Base-by-base conservation (phyloP, 2,113 vertebrate species). In the Gambusia holbrooki region DNA sequence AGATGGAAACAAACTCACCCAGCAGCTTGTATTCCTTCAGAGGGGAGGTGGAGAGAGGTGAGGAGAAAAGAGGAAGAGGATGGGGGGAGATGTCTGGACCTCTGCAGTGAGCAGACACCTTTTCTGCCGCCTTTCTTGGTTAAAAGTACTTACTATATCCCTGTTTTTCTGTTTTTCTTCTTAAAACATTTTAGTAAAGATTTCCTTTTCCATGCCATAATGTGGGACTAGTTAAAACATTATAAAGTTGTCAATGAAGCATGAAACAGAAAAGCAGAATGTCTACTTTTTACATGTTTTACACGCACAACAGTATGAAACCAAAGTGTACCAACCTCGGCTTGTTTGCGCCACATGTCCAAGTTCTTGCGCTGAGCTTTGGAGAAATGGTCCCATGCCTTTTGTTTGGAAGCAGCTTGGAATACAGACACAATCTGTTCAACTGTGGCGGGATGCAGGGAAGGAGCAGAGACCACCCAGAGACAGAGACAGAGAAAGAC, bases 321-420 rank as follows among this genome's bases (percentile, higher is more conserved):
- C 64, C 72, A 82, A 86, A 83, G 77, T 69, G 74, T 74, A 98
- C 97, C 94, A 95, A 99, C 97, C 97, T 99, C 97, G 79, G 95
- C 97, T 96, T 99, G 97, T 93, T 99, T 98, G 94, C 96, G 96
- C 97, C 97, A 99, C 94, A 98, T 95, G 86, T 97, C 97, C 96
- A 99, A 96, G 95, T 98, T 99, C 96, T 98, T 98, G 94, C 97
- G 97, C 92, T 99, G 97, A 90, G 97, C 97, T 97, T 99, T 99
- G 95, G 97, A 98, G 96, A 99, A 99, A 97, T 99, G 97, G 97
- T 99, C 97, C 97, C 97, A 99, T 93, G 97, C 97, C 95, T 98
- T 98, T 96, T 99, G 97, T 96, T 99, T 99, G 96, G 97, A 98
- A 93, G 97, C 95, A 77, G 97, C 97, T 96, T 97, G 96, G 96